Percentiles rank a stretch among this genome's conserved stretches.
Evolutionary conservation across 2,797 vertebrate genomes (phyloP).

Genomic region (Takifugu ocellatus): DNA sequence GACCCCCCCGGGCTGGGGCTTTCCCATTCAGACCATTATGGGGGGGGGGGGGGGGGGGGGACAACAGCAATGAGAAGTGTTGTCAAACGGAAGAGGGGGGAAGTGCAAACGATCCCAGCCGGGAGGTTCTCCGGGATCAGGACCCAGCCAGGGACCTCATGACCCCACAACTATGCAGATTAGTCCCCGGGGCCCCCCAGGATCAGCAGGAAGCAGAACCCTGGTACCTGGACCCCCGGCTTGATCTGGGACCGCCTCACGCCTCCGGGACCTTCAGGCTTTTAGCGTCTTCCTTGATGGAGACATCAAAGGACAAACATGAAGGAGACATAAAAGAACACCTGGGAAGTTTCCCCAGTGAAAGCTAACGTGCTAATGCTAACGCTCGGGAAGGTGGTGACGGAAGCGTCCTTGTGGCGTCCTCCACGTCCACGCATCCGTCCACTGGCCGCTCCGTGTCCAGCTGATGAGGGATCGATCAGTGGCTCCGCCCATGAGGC

Average conservation of each 20-base stretch:
- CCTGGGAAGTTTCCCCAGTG: no score
- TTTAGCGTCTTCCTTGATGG: no score
- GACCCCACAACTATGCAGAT: conserved; percentile 58
- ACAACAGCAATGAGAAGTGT: no score
- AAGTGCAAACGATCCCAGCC: conserved; percentile 43
- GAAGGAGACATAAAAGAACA: no score
- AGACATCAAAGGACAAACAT: no score
- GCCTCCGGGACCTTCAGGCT: conserved; percentile 2
- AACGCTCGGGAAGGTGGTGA: no score
- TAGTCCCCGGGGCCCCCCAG: conserved; percentile 54
- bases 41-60: conserved; percentile 17
- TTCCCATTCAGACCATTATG: conserved; percentile 56
- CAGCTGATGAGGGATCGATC: conserved; percentile 26
- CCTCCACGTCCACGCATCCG: neutral
- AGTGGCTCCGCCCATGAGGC: neutral
- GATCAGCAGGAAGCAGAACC: conserved; percentile 16
- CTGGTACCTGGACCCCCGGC: conserved; percentile 1
- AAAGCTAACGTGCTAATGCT: no score
- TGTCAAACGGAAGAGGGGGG: conserved; percentile 1
- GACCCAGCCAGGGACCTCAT: conserved; percentile 58
- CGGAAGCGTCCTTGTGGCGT: no score
- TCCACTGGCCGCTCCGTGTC: neutral
- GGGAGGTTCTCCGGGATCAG: conserved; percentile 44
- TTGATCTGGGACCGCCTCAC: neutral
- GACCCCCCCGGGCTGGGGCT: conserved; percentile 37